Percentiles rank a stretch among this genome's conserved stretches.
phyloP scores from a whole-genome alignment of 2,888 invertebrate species.

The Melinaea marsaeus region DNA sequence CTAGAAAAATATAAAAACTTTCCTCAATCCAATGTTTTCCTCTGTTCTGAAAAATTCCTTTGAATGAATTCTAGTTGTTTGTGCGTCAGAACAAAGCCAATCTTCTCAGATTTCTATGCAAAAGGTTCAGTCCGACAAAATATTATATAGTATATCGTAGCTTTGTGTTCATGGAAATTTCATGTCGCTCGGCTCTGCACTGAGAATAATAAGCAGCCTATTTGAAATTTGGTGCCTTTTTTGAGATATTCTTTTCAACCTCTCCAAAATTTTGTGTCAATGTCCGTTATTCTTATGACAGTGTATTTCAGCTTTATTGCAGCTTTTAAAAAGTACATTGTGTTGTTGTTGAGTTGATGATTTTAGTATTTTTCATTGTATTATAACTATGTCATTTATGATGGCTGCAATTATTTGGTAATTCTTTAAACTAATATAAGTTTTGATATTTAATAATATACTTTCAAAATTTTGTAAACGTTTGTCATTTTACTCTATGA shows the following conservation, averaged over 20 bases:
- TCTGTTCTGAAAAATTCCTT: conserved; percentile 43
- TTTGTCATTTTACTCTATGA: too few relatives aligned
- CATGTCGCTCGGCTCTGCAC: conserved; percentile 41
- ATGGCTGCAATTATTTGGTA: too few relatives aligned
- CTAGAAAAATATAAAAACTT: conserved; percentile 27
- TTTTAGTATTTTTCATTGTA: too few relatives aligned
- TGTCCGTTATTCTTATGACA: too few relatives aligned
- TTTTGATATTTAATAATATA: too few relatives aligned
- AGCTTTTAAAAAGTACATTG: too few relatives aligned
- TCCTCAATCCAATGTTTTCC: conserved; percentile 31
- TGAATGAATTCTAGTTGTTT: conserved; percentile 62
- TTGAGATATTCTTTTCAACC: conserved; percentile 33
- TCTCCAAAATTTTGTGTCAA: not conserved
- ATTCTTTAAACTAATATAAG: too few relatives aligned
- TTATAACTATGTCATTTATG: too few relatives aligned
- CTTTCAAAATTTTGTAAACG: too few relatives aligned
- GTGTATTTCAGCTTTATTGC: too few relatives aligned
- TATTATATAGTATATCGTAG: conserved; percentile 54
- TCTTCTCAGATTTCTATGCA: conserved; percentile 61
- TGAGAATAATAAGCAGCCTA: conserved; percentile 47
- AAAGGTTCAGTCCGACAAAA: conserved; percentile 58
- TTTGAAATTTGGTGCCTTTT: conserved; percentile 42
- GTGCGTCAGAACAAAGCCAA: conserved; percentile 64
- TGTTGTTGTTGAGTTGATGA: too few relatives aligned
- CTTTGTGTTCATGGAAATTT: conserved; percentile 63